Evolutionary conservation across 2,113 vertebrate genomes (phyloP), one percentile per base, ranked within the genome.

Genomic region (Petroica traversi): DNA sequence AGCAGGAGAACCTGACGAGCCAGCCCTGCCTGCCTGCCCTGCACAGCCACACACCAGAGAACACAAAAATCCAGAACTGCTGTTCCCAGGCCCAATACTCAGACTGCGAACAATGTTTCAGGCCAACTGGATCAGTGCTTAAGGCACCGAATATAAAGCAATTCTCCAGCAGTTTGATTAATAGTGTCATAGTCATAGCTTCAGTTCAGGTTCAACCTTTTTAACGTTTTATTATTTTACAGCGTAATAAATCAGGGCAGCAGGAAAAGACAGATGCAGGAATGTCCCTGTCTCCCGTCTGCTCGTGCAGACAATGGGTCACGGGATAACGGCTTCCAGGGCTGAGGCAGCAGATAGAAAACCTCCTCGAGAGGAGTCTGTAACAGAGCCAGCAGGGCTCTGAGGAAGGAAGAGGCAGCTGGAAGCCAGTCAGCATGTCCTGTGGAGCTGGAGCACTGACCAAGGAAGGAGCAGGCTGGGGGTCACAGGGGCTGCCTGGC

Each of bases 161-260:
- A 95, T 96, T 94, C 93, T 95, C 92, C 75, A 80, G 69, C 92
- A 77, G 92, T 94, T 97, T 98, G 97, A 98, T 98, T 97, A 96
- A 97, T 93, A 87, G 95, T 84, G 91, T 92, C 96, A 93, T 28
- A 96, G 95, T 96, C 92, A 87, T 51, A 95, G 96, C 82, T 97
- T 95, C 88, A 34, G 94, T 97, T 97, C 96, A 95, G 95, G 97
- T 96, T 98, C 97, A 96, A 97, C 89, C 95, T 98, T 97, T 97
- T 96, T 92, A 96, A 97, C 77, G 81, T 97, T 97, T 96, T 96
- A 97, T 97, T 96, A 97, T 97, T 97, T 97, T 96, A 96, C 92
- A 92, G 97, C 80, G 88, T 88, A 94, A 97, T 97, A 97, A 94
- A 94, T 97, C 97, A 97, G 94, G 76, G 89, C 58, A 59, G 87